Evolutionary conservation across 64 coral and sea anemone species (phyloP).

Genomic region (Astreopora myriophthalma): DNA sequence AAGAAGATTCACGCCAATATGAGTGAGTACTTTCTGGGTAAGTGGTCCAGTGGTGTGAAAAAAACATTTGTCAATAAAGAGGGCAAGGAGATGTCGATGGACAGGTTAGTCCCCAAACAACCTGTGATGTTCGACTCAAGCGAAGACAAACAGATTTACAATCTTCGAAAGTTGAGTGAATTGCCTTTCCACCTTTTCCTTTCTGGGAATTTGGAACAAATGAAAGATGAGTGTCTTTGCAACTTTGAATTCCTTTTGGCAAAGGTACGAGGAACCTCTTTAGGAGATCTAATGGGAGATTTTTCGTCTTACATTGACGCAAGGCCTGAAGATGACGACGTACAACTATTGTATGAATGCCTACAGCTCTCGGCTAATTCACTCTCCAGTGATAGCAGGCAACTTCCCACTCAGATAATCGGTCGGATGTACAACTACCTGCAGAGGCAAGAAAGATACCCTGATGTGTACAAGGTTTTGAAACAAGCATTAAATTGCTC

Average conservation of each 20-base stretch:
- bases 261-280: slow-evolving; percentile 75
- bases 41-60: slow-evolving; percentile 76
- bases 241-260: slow-evolving; percentile 93
- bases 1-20: slow-evolving; percentile 79
- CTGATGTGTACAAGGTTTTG: slow-evolving; percentile 77
- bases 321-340: slow-evolving; percentile 70
- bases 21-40: slow-evolving; percentile 92
- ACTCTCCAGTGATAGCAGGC: slow-evolving; percentile 71
- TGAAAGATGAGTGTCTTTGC: slow-evolving; percentile 80
- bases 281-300: slow-evolving; percentile 70
- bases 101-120: slow-evolving; percentile 82
- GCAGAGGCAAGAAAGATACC: slow-evolving; percentile 69
- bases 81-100: slow-evolving; percentile 69
- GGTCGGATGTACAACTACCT: slow-evolving; percentile 92
- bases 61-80: slow-evolving; percentile 88
- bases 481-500: slow-evolving; percentile 71
- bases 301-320: slow-evolving; percentile 65
- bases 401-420: slow-evolving; percentile 92
- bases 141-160: slow-evolving; percentile 79
- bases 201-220: slow-evolving; percentile 60
- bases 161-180: slow-evolving; percentile 91
- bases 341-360: slow-evolving; percentile 82
- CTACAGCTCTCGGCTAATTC: slow-evolving; percentile 83
- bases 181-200: slow-evolving; percentile 87
- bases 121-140: slow-evolving; percentile 84